Percentiles rank a stretch among this genome's conserved stretches.
These are phyloP conservation scores for Callimorpha dominula DNA, from an alignment of 2,888 invertebrate genomes.

Conservation along the genomic window DNA sequence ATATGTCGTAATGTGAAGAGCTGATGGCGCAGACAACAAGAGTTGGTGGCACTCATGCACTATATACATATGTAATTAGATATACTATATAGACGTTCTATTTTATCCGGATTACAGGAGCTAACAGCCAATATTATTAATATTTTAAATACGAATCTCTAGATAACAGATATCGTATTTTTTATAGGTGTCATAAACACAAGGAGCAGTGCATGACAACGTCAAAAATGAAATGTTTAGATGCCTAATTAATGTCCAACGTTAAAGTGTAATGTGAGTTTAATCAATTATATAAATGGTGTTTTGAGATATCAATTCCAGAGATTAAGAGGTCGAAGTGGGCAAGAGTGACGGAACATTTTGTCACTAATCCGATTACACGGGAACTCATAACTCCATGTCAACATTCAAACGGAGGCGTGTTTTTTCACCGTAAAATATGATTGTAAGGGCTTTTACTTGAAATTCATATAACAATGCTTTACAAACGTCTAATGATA, in stretches of 20 bases:
- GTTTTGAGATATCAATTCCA: slow-evolving; percentile 66
- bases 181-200: too few relatives aligned
- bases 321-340: slow-evolving; percentile 60
- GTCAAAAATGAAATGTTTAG: background rate
- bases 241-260: background rate
- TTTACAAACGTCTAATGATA: background rate
- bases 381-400: slow-evolving; percentile 58
- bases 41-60: too few relatives aligned
- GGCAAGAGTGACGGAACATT: slow-evolving; percentile 60
- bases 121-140: background rate
- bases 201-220: background rate
- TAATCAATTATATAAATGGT: slow-evolving; percentile 40
- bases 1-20: background rate
- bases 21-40: background rate
- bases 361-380: slow-evolving; percentile 74
- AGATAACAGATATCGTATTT: too few relatives aligned
- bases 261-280: slow-evolving; percentile 17
- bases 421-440: slow-evolving; percentile 37
- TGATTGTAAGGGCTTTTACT: background rate
- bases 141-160: background rate
- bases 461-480: background rate
- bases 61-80: background rate
- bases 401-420: slow-evolving; percentile 49
- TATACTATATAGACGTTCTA: background rate
- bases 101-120: background rate